Evolutionary conservation across 2,113 vertebrate genomes (phyloP).

Genomic region (Semnornis frantzii): DNA sequence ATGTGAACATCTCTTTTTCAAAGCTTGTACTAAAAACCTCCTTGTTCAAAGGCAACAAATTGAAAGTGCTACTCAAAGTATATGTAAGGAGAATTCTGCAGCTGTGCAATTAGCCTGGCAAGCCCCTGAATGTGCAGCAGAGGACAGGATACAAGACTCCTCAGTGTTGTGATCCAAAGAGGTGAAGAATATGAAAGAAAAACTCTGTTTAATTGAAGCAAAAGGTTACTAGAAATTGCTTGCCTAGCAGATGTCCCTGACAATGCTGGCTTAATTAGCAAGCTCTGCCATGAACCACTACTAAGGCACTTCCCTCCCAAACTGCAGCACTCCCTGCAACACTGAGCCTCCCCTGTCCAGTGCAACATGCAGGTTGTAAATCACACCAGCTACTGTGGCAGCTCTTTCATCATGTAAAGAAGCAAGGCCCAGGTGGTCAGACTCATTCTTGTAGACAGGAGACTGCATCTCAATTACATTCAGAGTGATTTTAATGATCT

Average conservation of each 20-base stretch:
- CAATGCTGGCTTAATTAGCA: not conserved
- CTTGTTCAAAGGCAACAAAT: not conserved
- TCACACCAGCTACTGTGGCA: not conserved
- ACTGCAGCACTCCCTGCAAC: not conserved
- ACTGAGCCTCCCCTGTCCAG: not conserved
- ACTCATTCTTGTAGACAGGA: not conserved
- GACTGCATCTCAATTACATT: not conserved
- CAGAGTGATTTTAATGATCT: not conserved
- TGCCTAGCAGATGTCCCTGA: not conserved
- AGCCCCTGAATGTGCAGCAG: not conserved
- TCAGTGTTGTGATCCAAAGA: not conserved
- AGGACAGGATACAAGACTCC: not conserved
- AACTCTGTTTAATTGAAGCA: not conserved
- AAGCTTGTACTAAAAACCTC: not conserved
- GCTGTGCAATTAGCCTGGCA: not conserved
- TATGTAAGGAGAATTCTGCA: not conserved
- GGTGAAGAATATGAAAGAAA: not conserved
- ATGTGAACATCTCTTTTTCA: not conserved
- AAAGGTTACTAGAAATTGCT: not conserved
- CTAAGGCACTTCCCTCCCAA: not conserved
- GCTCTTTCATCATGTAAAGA: not conserved
- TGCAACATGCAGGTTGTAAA: not conserved
- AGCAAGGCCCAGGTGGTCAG: not conserved
- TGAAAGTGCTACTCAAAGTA: not conserved
- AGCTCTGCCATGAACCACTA: not conserved